Evolutionary conservation across 2,113 vertebrate genomes (phyloP).

Genomic region (Neomonachus schauinslandi): DNA sequence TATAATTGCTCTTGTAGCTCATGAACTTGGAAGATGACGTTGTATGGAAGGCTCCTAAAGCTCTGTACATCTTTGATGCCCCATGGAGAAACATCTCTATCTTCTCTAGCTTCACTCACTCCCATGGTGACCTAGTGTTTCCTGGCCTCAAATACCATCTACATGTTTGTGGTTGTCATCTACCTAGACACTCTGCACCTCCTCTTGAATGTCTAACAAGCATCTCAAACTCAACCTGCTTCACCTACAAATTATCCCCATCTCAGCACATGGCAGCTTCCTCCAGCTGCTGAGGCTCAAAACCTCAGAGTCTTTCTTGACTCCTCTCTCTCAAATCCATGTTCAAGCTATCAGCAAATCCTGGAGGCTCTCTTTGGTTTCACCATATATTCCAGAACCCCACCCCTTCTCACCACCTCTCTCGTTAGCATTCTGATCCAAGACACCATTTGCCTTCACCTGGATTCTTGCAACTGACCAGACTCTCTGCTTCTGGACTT

Average conservation of each 20-base stretch:
- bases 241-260: neutral
- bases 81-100: neutral
- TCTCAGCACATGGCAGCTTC: neutral
- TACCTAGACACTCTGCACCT: neutral
- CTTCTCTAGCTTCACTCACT: neutral
- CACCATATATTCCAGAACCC: neutral
- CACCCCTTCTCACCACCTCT: neutral
- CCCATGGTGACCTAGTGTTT: neutral
- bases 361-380: neutral
- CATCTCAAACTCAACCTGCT: neutral
- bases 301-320: neutral
- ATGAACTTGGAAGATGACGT: neutral
- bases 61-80: neutral
- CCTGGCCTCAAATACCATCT: neutral
- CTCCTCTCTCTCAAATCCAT: neutral
- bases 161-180: neutral
- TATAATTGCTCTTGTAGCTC: neutral
- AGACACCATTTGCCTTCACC: neutral
- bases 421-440: neutral
- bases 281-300: neutral
- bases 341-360: neutral
- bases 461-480: neutral
- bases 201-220: neutral
- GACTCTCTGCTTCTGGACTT: neutral
- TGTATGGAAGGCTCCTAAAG: neutral